Evolutionary conservation across 1,140 invertebrate species (phyloP).

Genomic region (Penaeus japonicus): DNA sequence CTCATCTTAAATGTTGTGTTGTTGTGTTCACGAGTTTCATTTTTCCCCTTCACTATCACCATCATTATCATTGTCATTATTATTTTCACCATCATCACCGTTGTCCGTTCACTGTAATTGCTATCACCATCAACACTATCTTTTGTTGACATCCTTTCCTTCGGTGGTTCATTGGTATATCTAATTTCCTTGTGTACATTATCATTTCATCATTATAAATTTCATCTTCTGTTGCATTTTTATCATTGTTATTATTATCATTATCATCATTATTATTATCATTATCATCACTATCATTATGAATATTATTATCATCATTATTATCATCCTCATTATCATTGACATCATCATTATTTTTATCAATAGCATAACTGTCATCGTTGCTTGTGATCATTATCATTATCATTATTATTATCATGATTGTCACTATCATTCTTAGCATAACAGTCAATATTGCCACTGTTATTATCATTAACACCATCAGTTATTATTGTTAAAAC

Average conservation of each 20-base stretch:
- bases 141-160: too few species aligned
- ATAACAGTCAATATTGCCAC: neutral
- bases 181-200: too few species aligned
- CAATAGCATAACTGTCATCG: too few species aligned
- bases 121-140: too few species aligned
- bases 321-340: too few species aligned
- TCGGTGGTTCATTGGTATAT: too few species aligned
- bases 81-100: neutral
- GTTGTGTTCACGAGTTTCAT: neutral
- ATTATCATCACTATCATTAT: neutral
- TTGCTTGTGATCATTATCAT: neutral
- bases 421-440: neutral
- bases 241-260: neutral
- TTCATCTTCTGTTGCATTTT: too few species aligned
- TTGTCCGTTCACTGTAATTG: neutral
- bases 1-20: neutral
- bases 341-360: neutral
- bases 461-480: neutral
- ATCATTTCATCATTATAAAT: too few species aligned
- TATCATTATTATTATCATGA: too few species aligned
- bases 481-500: too few species aligned
- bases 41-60: neutral
- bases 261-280: neutral
- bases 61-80: neutral
- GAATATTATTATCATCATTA: too few species aligned